These are phyloP conservation scores for Rhagoletis pomonella DNA, from an alignment of 1,140 invertebrate species.

Conservation along the genomic window DNA sequence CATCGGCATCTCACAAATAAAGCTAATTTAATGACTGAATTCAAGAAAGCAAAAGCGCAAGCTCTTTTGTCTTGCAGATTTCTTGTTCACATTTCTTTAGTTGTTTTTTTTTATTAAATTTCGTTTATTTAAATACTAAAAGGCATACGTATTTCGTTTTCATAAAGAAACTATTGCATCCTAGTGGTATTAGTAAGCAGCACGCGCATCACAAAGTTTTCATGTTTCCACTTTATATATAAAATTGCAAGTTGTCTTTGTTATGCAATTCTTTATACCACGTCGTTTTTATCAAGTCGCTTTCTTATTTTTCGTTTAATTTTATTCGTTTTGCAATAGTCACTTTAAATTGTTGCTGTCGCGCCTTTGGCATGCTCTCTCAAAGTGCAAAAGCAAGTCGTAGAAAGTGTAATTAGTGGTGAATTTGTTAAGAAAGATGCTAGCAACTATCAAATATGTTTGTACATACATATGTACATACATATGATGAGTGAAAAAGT, in stretches of 20 bases:
- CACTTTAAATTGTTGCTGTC: not conserved
- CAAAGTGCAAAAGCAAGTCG: not conserved
- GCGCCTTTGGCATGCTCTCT: not conserved
- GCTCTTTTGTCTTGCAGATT: not conserved
- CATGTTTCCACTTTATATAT: slow-evolving; percentile 9
- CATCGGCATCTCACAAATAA: not conserved
- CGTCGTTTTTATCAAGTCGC: too few relatives aligned
- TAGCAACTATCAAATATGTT: not conserved
- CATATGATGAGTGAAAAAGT: not conserved
- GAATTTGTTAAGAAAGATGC: not conserved
- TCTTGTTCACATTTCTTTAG: not conserved
- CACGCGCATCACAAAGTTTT: slow-evolving; percentile 12
- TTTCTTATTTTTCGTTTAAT: not conserved
- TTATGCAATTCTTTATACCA: not conserved
- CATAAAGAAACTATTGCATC: not conserved
- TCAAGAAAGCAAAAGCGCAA: not conserved
- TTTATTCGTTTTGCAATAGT: not conserved
- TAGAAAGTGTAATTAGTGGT: not conserved
- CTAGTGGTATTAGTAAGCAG: not conserved
- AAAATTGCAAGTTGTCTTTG: not conserved
- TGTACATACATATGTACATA: not conserved
- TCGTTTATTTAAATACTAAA: not conserved
- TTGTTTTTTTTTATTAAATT: too few relatives aligned
- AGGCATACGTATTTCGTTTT: not conserved
- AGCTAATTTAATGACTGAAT: not conserved